These are phyloP conservation scores for Dolichotis patagonum DNA, from an alignment of 2,113 vertebrate genomes.

Conservation along the genomic window DNA sequence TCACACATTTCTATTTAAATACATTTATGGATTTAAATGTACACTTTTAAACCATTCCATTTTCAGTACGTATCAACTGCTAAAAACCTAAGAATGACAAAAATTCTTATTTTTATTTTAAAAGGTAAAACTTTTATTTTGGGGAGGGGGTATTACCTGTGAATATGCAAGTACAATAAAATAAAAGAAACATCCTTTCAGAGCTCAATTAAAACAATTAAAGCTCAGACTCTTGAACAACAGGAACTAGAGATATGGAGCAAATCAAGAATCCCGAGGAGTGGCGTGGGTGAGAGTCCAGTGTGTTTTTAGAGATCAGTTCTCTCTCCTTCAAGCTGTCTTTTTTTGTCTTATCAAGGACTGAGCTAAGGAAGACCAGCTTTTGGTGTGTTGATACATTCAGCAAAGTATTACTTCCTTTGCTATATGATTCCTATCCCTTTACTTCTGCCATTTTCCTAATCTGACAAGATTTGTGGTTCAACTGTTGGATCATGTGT, in stretches of 20 bases:
- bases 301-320: conserved; percentile 13
- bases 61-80: background rate
- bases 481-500: background rate
- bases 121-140: background rate
- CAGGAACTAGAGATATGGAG: background rate
- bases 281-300: background rate
- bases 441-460: background rate
- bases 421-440: background rate
- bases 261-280: conserved; percentile 48
- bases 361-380: conserved; percentile 48
- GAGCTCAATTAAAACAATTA: background rate
- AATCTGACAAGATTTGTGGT: background rate
- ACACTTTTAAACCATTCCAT: background rate
- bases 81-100: conserved; percentile 12
- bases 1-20: background rate
- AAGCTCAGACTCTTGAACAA: background rate
- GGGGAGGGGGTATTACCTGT: background rate
- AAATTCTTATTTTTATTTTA: conserved; percentile 22
- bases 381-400: background rate
- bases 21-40: background rate
- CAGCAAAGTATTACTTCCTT: background rate
- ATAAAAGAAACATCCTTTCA: background rate
- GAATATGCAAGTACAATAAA: background rate
- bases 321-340: background rate
- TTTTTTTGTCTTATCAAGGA: conserved; percentile 54